phyloP scores from a whole-genome alignment of 2,888 invertebrate genomes.

The Cantharis rustica region DNA sequence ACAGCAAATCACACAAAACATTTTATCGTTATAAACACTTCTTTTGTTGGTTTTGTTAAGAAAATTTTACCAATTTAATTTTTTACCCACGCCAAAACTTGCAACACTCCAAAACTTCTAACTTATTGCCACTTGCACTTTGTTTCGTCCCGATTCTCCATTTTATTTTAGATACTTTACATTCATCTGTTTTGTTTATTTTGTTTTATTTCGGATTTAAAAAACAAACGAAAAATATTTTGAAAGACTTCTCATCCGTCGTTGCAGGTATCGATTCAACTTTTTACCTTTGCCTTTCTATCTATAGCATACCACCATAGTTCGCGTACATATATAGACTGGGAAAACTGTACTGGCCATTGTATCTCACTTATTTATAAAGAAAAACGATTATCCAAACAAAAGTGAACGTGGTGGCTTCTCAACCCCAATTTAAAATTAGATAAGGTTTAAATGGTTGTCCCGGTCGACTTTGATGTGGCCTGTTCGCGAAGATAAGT shows the following conservation, averaged over 20 bases:
- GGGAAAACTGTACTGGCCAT: not conserved
- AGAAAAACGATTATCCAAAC: not conserved
- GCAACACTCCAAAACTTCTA: not conserved
- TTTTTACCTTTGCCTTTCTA: not conserved
- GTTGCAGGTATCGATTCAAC: not conserved
- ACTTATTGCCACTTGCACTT: not conserved
- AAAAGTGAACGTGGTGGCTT: not conserved
- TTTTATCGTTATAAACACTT: not conserved
- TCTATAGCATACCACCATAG: not conserved
- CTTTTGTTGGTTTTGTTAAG: not conserved
- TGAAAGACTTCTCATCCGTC: not conserved
- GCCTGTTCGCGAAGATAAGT: conserved; percentile 48
- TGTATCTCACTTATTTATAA: not conserved
- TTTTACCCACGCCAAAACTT: not conserved
- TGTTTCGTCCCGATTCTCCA: not conserved
- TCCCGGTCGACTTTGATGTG: conserved; percentile 36
- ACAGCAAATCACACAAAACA: not conserved
- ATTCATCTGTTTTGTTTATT: no score
- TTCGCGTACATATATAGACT: not conserved
- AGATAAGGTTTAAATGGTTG: conserved; percentile 36
- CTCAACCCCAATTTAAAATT: conserved; percentile 31
- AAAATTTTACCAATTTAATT: not conserved
- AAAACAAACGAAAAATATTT: not conserved
- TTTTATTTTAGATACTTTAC: not conserved
- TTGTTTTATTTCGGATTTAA: no score